A percentile compares a stretch with the other conserved stretches of the same genome.
Evolutionary conservation across 2,797 vertebrate genomes (phyloP).

Genomic region (Emys orbicularis): DNA sequence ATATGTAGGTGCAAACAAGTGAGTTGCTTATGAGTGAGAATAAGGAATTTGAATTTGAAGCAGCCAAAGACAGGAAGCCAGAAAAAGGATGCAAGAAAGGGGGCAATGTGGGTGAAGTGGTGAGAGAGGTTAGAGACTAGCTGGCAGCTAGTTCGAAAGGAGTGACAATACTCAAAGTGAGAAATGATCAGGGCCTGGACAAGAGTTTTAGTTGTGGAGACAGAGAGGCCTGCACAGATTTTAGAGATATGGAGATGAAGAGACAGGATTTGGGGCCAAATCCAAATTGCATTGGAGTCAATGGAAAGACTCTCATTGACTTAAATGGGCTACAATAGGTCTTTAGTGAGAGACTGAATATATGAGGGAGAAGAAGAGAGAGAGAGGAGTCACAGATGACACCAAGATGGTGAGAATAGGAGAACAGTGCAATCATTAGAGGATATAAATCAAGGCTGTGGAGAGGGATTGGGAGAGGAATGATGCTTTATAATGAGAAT

Average conservation of each 20-base stretch:
- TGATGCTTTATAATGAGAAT: neutral
- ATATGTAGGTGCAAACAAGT: neutral
- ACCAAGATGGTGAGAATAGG: neutral
- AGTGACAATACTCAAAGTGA: neutral
- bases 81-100: neutral
- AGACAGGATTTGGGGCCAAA: neutral
- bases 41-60: neutral
- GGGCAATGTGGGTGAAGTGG: neutral
- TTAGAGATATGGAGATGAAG: neutral
- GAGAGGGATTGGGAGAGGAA: neutral
- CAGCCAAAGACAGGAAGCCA: neutral
- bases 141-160: neutral
- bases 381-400: neutral
- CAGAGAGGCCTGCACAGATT: constrained; percentile 28
- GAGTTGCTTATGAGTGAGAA: neutral
- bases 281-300: neutral
- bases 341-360: neutral
- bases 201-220: constrained; percentile 24
- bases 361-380: neutral
- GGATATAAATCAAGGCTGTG: neutral
- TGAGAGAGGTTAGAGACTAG: neutral
- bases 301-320: neutral
- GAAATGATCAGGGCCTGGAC: neutral
- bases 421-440: neutral
- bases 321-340: neutral